phyloP scores from a whole-genome alignment of 2,113 vertebrate genomes.

The Rhea americana region DNA sequence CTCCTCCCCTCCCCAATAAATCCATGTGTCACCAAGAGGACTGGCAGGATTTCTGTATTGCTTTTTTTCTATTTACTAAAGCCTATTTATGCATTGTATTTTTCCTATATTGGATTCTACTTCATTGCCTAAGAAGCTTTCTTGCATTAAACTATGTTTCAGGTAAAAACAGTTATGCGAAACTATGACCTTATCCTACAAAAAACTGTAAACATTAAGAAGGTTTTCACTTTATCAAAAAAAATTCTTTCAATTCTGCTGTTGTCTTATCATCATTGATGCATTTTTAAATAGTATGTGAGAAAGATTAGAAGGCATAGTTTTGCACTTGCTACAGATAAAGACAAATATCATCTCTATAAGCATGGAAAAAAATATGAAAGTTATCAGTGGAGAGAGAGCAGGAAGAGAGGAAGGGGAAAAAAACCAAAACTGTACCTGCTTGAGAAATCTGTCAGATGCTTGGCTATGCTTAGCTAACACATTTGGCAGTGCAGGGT shows the following conservation, averaged over 20 bases:
- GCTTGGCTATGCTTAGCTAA: constrained; percentile 84
- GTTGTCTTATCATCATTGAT: neutral
- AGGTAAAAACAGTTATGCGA: neutral
- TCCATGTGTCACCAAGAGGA: neutral
- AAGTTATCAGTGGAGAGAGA: neutral
- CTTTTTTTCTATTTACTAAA: neutral
- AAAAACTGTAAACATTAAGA: neutral
- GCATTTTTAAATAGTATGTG: neutral
- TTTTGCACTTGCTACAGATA: neutral
- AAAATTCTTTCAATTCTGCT: neutral
- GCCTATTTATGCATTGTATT: neutral
- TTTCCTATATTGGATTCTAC: neutral
- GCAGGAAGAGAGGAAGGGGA: too few relatives aligned
- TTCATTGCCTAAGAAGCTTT: neutral
- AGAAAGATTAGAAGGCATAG: neutral
- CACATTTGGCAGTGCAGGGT: constrained; percentile 77
- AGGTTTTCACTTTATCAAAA: neutral
- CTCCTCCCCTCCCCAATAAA: neutral
- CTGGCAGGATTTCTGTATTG: neutral
- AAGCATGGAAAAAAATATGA: neutral
- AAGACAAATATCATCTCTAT: neutral
- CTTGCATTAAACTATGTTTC: neutral
- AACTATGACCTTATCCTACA: neutral
- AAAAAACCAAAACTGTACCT: constrained; percentile 70
- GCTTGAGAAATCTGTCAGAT: constrained; percentile 87